phyloP scores from a whole-genome alignment of 1,140 invertebrate species.

The Cotesia typhae region DNA sequence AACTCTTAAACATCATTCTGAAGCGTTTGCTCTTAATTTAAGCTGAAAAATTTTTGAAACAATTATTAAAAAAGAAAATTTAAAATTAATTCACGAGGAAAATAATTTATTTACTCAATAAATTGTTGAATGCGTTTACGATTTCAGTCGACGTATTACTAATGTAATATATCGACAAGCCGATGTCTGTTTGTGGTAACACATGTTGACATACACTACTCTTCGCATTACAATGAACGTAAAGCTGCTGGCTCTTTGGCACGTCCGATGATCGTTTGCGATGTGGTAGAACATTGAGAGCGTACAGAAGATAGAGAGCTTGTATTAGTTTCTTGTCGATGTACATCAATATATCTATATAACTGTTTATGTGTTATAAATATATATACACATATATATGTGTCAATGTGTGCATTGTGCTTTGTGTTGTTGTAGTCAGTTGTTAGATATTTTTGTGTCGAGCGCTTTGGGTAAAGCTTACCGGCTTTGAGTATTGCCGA shows the following conservation, averaged over 20 bases:
- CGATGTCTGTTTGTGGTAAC: conserved; percentile 24
- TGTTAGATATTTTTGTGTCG: conserved; percentile 48
- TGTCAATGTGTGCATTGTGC: background rate
- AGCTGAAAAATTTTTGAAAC: too few species aligned
- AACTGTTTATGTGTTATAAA: background rate
- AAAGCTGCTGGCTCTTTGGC: conserved; percentile 15
- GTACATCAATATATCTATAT: conserved; percentile 1
- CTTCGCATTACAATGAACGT: conserved; percentile 23
- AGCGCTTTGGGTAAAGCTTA: conserved; percentile 27
- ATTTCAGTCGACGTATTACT: conserved; percentile 9
- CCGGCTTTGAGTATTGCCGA: conserved; percentile 37
- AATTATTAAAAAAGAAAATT: too few species aligned
- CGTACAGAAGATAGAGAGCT: conserved; percentile 19
- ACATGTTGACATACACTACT: conserved; percentile 16
- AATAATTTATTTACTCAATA: background rate
- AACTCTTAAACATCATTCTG: too few species aligned
- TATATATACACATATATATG: background rate
- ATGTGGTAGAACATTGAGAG: conserved; percentile 19
- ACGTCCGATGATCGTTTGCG: conserved; percentile 21
- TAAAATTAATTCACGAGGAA: too few species aligned
- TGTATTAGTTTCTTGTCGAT: background rate
- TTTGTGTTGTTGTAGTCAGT: conserved; percentile 34
- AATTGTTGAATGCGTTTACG: background rate
- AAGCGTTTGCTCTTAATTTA: too few species aligned
- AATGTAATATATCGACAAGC: conserved; percentile 28